A percentile compares a stretch with the other conserved stretches of the same genome.
Conservation (phyloP, 1,140 invertebrate genomes). For the Penaeus chinensis region DNA sequence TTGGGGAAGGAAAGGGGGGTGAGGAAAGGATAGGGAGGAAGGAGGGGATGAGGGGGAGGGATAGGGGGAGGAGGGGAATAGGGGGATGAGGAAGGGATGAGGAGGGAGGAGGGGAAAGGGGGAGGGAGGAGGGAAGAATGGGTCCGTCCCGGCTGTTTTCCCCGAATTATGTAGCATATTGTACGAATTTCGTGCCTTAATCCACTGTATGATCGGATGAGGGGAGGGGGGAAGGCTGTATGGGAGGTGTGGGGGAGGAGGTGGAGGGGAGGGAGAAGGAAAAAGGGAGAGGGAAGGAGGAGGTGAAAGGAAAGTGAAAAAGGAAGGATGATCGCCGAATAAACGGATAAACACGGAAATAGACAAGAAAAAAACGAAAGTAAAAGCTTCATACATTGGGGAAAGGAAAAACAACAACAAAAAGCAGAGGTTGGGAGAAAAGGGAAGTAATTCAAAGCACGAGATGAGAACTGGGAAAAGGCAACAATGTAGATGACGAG, state of each 20-base stretch:
- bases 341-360: too few relatives aligned
- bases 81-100: background rate
- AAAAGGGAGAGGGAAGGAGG: background rate
- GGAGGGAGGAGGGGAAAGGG: background rate
- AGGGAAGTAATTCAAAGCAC: too few relatives aligned
- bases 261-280: background rate
- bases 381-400: too few relatives aligned
- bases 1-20: background rate
- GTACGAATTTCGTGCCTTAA: constrained; percentile 27
- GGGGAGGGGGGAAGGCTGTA: background rate
- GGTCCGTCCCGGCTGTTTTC: constrained; percentile 26
- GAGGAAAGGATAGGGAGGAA: background rate
- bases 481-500: too few relatives aligned
- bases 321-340: too few relatives aligned
- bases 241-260: too few relatives aligned
- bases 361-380: background rate
- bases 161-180: constrained; percentile 43
- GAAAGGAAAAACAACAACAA: too few relatives aligned
- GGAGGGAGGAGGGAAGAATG: background rate
- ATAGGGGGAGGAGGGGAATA: background rate
- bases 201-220: constrained; percentile 4
- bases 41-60: background rate
- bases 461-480: too few relatives aligned
- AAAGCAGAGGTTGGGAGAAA: too few relatives aligned
- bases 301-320: background rate